phyloP scores from a whole-genome alignment of 2,113 vertebrate genomes.

The Pimephales promelas region DNA sequence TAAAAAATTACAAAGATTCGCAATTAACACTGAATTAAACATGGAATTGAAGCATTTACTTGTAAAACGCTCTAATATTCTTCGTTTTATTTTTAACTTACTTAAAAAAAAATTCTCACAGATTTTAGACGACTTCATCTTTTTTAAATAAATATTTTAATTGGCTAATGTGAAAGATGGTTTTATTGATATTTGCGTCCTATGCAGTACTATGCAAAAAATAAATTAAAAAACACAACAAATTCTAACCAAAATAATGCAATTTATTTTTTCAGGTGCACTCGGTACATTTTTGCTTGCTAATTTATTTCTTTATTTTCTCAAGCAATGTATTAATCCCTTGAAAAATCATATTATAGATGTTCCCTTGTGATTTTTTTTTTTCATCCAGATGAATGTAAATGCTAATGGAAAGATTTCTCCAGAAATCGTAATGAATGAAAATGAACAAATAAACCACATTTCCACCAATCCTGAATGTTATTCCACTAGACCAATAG shows the following conservation, averaged over 20 bases:
- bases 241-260: background rate
- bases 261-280: background rate
- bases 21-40: too few relatives aligned
- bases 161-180: too few relatives aligned
- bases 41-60: too few relatives aligned
- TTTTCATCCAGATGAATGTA: background rate
- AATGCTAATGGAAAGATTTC: background rate
- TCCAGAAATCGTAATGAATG: background rate
- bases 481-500: background rate
- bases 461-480: constrained; percentile 10
- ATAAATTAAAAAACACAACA: background rate
- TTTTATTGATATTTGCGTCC: too few relatives aligned
- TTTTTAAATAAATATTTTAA: too few relatives aligned
- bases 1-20: too few relatives aligned
- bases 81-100: too few relatives aligned
- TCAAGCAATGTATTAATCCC: background rate
- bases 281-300: background rate
- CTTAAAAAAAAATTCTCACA: too few relatives aligned
- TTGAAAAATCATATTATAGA: background rate
- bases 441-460: background rate
- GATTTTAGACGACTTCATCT: too few relatives aligned
- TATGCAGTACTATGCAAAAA: too few relatives aligned
- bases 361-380: background rate
- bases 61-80: too few relatives aligned
- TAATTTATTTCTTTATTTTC: background rate